Conservation (phyloP, 2,797 vertebrate genomes). For the Acropternis orthonyx region DNA sequence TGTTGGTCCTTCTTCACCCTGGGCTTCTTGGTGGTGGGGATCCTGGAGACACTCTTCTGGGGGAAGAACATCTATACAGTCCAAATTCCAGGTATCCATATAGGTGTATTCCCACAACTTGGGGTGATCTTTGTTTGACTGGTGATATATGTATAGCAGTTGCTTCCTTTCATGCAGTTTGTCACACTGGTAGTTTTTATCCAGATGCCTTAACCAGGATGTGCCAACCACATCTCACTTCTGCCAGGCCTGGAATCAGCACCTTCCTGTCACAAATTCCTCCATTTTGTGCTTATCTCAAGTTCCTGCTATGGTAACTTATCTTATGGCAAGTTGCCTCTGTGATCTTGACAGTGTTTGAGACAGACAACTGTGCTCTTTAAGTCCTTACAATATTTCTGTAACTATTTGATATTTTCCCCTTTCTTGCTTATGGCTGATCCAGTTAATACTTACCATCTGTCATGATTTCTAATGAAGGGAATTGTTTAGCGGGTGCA, state of each 20-base stretch:
- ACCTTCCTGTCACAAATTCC: not conserved
- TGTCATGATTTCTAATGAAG: not conserved
- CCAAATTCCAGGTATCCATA: not conserved
- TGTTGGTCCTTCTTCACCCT: not conserved
- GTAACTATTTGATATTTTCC: not conserved
- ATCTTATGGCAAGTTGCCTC: not conserved
- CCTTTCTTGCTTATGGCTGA: not conserved
- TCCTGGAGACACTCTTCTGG: not conserved
- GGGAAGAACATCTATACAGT: not conserved
- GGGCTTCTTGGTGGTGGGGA: not conserved
- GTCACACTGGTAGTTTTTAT: not conserved
- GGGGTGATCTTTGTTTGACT: not conserved
- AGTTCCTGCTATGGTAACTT: not conserved
- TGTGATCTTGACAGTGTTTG: not conserved
- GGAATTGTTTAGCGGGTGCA: not conserved
- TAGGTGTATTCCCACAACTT: not conserved
- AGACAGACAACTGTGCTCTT: not conserved
- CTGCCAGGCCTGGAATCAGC: not conserved
- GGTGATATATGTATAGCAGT: fast-evolving
- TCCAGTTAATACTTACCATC: not conserved
- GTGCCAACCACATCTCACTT: not conserved
- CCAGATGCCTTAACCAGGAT: fast-evolving
- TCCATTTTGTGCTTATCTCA: not conserved
- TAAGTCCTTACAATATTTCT: not conserved
- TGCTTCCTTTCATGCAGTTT: not conserved